Evolutionary conservation across 2,113 vertebrate genomes (phyloP).

Genomic region (Heliornis fulica): DNA sequence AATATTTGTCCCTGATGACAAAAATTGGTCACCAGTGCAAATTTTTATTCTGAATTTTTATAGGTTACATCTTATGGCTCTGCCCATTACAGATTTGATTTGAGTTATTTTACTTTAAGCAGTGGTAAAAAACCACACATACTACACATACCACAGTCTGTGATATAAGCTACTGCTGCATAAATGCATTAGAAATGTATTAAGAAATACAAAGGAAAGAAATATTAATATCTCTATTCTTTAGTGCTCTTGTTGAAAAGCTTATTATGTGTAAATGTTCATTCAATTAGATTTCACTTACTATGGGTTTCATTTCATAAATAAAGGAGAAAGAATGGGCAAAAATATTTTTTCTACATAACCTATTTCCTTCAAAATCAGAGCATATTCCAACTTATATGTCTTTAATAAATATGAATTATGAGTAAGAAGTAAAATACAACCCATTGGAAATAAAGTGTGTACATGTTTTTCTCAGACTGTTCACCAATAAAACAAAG

Average conservation of each 20-base stretch:
- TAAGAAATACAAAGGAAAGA: neutral
- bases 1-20: neutral
- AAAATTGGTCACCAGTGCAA: neutral
- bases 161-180: neutral
- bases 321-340: neutral
- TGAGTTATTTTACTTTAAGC: neutral
- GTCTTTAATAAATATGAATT: neutral
- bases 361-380: neutral
- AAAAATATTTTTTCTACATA: neutral
- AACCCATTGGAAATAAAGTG: neutral
- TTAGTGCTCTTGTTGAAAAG: neutral
- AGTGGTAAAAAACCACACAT: neutral
- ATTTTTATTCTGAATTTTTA: neutral
- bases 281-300: neutral
- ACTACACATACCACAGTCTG: neutral
- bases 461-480: neutral
- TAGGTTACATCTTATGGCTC: neutral
- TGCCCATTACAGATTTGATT: neutral
- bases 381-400: neutral
- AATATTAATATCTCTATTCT: neutral
- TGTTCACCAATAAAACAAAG: neutral
- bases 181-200: neutral
- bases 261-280: neutral
- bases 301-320: neutral
- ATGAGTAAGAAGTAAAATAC: neutral